Base-by-base conservation (phyloP, 2,888 invertebrate species). In the Ceriagrion tenellum region DNA sequence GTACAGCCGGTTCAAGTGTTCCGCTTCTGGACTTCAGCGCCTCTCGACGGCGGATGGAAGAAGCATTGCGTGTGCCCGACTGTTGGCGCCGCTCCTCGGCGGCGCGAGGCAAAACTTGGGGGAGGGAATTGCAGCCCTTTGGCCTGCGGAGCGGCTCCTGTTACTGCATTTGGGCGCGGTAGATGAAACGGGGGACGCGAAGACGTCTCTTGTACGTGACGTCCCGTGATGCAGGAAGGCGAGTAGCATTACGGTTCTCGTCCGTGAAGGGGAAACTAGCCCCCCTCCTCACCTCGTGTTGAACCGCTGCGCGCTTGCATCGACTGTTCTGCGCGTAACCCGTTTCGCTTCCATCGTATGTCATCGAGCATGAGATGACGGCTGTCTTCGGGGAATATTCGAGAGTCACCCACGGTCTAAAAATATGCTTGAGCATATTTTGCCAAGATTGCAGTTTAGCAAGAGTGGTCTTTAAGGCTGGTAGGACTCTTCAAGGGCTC, bases 61-160 rank as follows among this genome's bases (percentile, higher is more conserved):
- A 81, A 81, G 35, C 30, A 30, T 35, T 16, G 35, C 13, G 16
- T n/a, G 35, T 10, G 81, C 30, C 81, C 81, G 81, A 81, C 81
- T 35, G 35, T 81, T 81, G 81, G 81, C 81, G 81, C 81, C 81
- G 35, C 81, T 81, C 81, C 81, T 81, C 81, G 81, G 81, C 81
- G 30, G 13, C 13, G 3, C 30, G 16, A 4, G 35, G 30, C 13
- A 30, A 35, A 35, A 30, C 10, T 26, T 69, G 23, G 30, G 81
- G 26, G 35, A 81, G 35, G 26, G 35, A 35, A 30, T 35, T 1
- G 81, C 81, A 81, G 0, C 35, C 30, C 18, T 13, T 18, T 35
- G 6, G 1, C 59, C 12, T 1, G 59, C 16, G 59, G 16, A 59
- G 12, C 59, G 81, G 35, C 81, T 81, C 16, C 81, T 59, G 0